A percentile compares a stretch with the other conserved stretches of the same genome.
Conservation (phyloP, 2,113 vertebrate genomes). For the Lontra canadensis region DNA sequence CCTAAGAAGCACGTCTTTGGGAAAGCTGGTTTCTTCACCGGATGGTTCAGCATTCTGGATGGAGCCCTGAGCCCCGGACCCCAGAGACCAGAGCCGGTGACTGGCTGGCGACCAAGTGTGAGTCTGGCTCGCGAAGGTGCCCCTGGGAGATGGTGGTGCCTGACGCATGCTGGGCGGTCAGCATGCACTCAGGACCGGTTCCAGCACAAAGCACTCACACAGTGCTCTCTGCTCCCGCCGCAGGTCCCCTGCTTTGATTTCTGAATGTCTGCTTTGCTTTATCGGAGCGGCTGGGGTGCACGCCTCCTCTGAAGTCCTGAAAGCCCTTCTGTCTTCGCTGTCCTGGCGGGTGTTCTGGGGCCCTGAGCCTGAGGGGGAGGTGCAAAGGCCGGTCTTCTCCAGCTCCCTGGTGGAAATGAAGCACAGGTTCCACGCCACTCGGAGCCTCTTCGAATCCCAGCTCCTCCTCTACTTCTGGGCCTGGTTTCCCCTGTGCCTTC, state of each 20-base stretch:
- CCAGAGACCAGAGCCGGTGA: neutral
- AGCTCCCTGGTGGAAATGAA: neutral
- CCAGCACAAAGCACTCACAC: neutral
- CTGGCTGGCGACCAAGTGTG: neutral
- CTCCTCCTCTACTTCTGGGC: neutral
- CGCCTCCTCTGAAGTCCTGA: neutral
- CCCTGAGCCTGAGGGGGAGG: rapidly evolving
- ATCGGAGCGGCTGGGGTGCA: rapidly evolving
- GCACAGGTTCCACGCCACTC: too few relatives aligned
- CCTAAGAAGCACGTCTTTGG: neutral
- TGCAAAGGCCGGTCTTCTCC: rapidly evolving
- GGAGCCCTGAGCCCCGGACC: neutral
- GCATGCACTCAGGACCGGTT: neutral
- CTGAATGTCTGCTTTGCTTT: neutral
- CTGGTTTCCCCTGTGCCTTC: neutral
- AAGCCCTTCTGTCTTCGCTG: neutral
- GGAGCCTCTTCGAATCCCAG: neutral
- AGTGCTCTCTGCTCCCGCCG: neutral
- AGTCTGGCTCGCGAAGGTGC: neutral
- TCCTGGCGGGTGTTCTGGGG: rapidly evolving
- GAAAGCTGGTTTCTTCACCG: neutral
- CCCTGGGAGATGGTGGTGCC: neutral
- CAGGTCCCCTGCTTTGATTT: neutral
- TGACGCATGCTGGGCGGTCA: neutral
- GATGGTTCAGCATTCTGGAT: neutral